Conservation (phyloP, 2,797 vertebrate species). For the Aplochiton taeniatus region DNA sequence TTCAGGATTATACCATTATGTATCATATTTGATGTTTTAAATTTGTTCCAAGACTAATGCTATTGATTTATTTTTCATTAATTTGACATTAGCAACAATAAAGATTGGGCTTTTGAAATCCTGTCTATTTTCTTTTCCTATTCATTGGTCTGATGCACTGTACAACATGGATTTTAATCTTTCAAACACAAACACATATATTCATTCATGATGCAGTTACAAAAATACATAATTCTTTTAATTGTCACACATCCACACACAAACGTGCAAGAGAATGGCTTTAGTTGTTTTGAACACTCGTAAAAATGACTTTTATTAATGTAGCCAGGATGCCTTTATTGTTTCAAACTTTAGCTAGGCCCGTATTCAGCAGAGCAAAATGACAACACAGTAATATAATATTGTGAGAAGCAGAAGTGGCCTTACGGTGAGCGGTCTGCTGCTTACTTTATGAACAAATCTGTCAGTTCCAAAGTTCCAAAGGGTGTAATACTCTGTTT, state of each 20-base stretch:
- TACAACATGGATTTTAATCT: not conserved
- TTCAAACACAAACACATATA: not conserved
- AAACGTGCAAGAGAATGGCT: conserved; percentile 31
- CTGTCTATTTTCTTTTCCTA: not conserved
- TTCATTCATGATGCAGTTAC: conserved; percentile 32
- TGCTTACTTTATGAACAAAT: no score
- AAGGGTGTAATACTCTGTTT: no score
- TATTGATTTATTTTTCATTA: conserved; percentile 51
- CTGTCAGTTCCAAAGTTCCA: no score
- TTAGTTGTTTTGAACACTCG: conserved; percentile 14
- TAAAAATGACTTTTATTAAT: conserved; percentile 1
- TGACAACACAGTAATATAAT: not conserved
- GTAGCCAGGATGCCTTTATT: conserved; percentile 12
- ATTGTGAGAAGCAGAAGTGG: no score
- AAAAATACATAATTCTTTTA: conserved; percentile 46
- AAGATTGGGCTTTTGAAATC: conserved; percentile 9
- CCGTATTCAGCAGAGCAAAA: not conserved
- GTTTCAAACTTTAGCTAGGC: conserved; percentile 10
- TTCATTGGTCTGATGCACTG: not conserved
- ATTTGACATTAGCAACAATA: conserved; percentile 46
- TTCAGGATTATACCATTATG: conserved; percentile 27
- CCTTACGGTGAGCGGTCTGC: no score
- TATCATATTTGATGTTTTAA: conserved; percentile 51
- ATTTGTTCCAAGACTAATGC: conserved; percentile 44
- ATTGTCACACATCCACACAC: conserved; percentile 31